Evolutionary conservation across 2,888 invertebrate genomes (phyloP).

Genomic region (Brachypalpus laphriformis): DNA sequence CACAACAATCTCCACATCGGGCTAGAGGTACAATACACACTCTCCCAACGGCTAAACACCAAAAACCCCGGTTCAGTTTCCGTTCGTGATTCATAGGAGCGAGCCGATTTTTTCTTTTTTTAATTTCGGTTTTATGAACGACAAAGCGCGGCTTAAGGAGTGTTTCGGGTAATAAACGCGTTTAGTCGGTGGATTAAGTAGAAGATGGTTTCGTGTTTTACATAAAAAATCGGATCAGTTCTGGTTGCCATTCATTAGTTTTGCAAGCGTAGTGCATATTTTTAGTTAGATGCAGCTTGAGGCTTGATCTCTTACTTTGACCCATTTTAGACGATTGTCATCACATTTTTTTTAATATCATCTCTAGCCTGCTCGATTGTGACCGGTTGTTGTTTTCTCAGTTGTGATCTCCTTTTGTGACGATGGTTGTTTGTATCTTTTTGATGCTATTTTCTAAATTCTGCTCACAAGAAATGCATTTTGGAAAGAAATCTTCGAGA

Average conservation of each 20-base stretch:
- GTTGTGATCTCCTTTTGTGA: not conserved
- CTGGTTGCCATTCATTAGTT: constrained; percentile 49
- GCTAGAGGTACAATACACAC: constrained; percentile 33
- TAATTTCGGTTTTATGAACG: not conserved
- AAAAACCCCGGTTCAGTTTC: constrained; percentile 69
- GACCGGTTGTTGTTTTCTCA: constrained; percentile 11
- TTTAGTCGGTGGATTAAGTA: not conserved
- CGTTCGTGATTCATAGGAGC: constrained; percentile 70
- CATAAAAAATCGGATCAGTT: not conserved
- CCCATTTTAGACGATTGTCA: not conserved
- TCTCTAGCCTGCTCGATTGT: not conserved
- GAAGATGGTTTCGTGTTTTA: not conserved
- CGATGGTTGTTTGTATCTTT: not conserved
- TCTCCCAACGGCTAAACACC: constrained; percentile 46
- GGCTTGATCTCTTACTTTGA: not conserved
- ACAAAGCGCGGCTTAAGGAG: not conserved
- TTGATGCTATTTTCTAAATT: not conserved
- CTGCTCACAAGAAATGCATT: constrained; percentile 40
- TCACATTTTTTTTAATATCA: not conserved
- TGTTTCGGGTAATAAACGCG: constrained; percentile 15
- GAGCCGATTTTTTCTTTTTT: constrained; percentile 41
- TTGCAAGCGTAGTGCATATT: not conserved
- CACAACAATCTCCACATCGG: constrained; percentile 39
- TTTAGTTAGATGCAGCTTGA: not conserved
- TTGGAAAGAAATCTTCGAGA: constrained; percentile 1